A percentile compares a stretch with the other conserved stretches of the same genome.
Evolutionary conservation across 2,888 invertebrate species (phyloP).

Genomic region (Cyrtodaria siliqua): DNA sequence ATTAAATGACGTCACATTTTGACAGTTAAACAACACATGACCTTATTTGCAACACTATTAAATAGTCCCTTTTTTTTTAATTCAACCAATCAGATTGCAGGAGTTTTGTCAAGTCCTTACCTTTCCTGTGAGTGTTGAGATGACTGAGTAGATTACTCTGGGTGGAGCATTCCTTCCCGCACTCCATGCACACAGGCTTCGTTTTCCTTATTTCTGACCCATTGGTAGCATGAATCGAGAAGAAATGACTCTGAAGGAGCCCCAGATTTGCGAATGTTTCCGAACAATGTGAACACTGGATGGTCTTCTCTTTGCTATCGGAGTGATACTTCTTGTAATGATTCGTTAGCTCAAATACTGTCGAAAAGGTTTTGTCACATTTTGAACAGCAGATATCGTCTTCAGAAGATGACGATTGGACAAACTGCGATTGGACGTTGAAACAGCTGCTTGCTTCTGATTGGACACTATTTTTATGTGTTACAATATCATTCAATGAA

Average conservation of each 20-base stretch:
- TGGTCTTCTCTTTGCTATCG: conserved; percentile 54
- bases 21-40: no score
- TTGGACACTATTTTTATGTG: not conserved
- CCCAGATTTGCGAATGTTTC: conserved; percentile 76
- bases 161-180: conserved; percentile 86
- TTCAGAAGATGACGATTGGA: conserved; percentile 14
- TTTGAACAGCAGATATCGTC: conserved; percentile 80
- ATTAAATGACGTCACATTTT: no score
- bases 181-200: conserved; percentile 85
- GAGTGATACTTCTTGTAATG: conserved; percentile 76
- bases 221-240: conserved; percentile 75
- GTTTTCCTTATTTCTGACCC: conserved; percentile 67
- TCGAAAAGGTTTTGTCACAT: conserved; percentile 82
- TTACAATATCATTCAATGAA: conserved; percentile 22
- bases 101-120: conserved; percentile 65
- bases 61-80: no score
- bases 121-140: conserved; percentile 86
- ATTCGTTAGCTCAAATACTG: conserved; percentile 74
- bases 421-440: no score
- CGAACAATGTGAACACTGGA: conserved; percentile 82
- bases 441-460: not conserved
- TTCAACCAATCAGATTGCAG: no score
- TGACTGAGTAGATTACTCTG: conserved; percentile 87
- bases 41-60: no score
- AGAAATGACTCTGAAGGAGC: conserved; percentile 83